These are phyloP conservation scores for Pavo muticus DNA, from an alignment of 2,113 vertebrate genomes.

Conservation along the genomic window DNA sequence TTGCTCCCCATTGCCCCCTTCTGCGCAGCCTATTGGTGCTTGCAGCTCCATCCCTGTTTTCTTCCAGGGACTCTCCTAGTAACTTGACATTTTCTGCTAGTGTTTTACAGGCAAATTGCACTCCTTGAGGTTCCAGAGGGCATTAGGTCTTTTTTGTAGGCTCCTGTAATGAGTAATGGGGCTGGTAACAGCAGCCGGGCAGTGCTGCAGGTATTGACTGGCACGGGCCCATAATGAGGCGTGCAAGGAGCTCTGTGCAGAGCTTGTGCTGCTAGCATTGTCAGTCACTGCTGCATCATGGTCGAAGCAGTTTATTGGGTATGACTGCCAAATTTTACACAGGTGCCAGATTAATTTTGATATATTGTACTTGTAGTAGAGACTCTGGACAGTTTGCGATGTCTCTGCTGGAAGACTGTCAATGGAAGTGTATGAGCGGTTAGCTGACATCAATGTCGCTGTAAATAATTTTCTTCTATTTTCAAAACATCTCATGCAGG, in stretches of 20 bases:
- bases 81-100: neutral
- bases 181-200: neutral
- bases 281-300: slow-evolving; percentile 63
- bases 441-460: neutral
- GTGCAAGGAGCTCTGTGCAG: slow-evolving; percentile 52
- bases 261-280: slow-evolving; percentile 25
- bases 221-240: neutral
- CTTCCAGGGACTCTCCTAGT: neutral
- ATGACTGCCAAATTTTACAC: slow-evolving; percentile 75
- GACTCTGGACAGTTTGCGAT: slow-evolving; percentile 29
- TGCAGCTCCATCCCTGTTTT: neutral
- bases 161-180: slow-evolving; percentile 19
- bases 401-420: slow-evolving; percentile 62
- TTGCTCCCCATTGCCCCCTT: neutral
- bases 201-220: neutral
- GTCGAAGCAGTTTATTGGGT: slow-evolving; percentile 63
- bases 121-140: neutral
- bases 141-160: slow-evolving; percentile 5
- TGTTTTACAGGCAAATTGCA: neutral
- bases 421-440: slow-evolving; percentile 38
- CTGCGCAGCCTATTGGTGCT: neutral
- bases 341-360: slow-evolving; percentile 76
- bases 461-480: slow-evolving; percentile 44
- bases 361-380: slow-evolving; percentile 45
- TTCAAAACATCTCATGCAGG: slow-evolving; percentile 16